A percentile compares a stretch with the other conserved stretches of the same genome.
Conservation (phyloP, 1,140 invertebrate genomes). For the Drosophila bocki region DNA sequence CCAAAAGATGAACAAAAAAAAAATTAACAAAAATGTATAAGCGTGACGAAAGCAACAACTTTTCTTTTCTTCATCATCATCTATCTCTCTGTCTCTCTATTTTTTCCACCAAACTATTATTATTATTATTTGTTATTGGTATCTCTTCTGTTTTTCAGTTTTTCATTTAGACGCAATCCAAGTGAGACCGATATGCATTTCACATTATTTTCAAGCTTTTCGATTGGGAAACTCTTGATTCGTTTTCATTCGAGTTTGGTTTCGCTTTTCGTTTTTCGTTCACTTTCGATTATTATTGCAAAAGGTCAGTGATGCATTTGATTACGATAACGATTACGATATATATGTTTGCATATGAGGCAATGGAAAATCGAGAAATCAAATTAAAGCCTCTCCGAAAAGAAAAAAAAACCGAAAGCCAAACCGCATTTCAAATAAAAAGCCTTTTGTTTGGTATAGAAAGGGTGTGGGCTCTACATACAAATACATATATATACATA, state of each 20-base stretch:
- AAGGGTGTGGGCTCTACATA: constrained; percentile 13
- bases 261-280: constrained; percentile 33
- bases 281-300: constrained; percentile 77
- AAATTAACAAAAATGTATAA: constrained; percentile 48
- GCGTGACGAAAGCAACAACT: constrained; percentile 66
- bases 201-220: constrained; percentile 58
- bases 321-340: constrained; percentile 53
- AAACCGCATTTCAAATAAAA: constrained; percentile 24
- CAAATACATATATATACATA: too few species aligned
- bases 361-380: constrained; percentile 8
- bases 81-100: background rate
- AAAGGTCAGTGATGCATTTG: constrained; percentile 60
- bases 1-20: constrained; percentile 13
- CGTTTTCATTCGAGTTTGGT: constrained; percentile 18
- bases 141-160: constrained; percentile 51
- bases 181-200: constrained; percentile 68
- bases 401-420: background rate
- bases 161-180: constrained; percentile 67
- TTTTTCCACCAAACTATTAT: constrained; percentile 12
- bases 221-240: constrained; percentile 39
- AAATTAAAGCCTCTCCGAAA: background rate
- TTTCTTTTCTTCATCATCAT: constrained; percentile 51
- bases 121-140: constrained; percentile 27
- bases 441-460: constrained; percentile 24
- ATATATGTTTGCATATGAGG: constrained; percentile 20